These are phyloP conservation scores for Lutraria rhynchaena DNA, from an alignment of 1,140 invertebrate species.

Conservation along the genomic window DNA sequence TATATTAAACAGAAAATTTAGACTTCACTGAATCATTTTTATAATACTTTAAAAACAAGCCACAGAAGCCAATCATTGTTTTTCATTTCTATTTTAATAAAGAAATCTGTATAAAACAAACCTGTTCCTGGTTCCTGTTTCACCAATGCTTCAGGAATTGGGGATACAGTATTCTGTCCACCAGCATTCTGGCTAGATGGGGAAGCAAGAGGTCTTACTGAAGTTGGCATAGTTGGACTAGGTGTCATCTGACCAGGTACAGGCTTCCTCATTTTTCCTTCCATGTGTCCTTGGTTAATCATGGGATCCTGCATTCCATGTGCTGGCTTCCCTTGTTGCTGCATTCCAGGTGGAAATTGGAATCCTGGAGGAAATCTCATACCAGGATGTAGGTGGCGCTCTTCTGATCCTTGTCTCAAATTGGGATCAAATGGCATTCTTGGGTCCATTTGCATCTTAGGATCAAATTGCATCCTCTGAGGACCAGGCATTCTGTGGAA, in stretches of 20 bases:
- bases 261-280: conserved; percentile 32
- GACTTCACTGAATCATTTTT: too few species aligned
- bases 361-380: conserved; percentile 32
- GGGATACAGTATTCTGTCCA: neutral
- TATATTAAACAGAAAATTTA: too few species aligned
- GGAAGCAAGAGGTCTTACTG: neutral
- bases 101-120: neutral
- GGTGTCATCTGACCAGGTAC: neutral
- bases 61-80: too few species aligned
- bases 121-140: conserved; percentile 36
- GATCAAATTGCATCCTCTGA: conserved; percentile 50
- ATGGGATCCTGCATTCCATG: neutral
- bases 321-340: neutral
- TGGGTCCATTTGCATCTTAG: conserved; percentile 54
- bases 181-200: neutral
- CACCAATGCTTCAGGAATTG: neutral
- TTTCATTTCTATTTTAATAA: neutral
- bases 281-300: conserved; percentile 1
- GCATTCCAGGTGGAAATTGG: conserved; percentile 8
- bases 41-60: too few species aligned
- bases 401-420: conserved; percentile 35
- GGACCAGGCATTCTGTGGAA: conserved; percentile 45
- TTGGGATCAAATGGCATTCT: conserved; percentile 43
- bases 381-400: conserved; percentile 22
- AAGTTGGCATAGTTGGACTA: neutral